Percentiles rank a stretch among this genome's conserved stretches.
These are phyloP conservation scores for Poecilobothrus nobilitatus DNA, from an alignment of 2,888 invertebrate species.

Conservation along the genomic window DNA sequence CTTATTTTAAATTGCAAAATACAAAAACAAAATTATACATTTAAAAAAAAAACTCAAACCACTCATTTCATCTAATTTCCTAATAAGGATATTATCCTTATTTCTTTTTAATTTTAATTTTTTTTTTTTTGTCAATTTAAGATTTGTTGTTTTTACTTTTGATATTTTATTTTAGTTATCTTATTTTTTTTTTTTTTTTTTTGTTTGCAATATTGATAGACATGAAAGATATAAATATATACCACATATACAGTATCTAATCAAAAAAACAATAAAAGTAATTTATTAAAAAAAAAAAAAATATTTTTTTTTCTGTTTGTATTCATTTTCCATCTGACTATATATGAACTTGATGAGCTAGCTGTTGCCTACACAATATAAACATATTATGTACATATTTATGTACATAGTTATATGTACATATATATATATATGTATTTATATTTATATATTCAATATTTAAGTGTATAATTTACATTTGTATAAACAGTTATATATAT, in stretches of 20 bases:
- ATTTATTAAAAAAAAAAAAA: too few relatives aligned
- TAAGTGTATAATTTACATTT: too few relatives aligned
- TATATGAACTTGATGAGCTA: neutral
- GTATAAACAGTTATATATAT: too few relatives aligned
- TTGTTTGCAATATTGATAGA: neutral
- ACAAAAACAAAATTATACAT: neutral
- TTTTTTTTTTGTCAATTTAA: too few relatives aligned
- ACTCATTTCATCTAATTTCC: neutral
- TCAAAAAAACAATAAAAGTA: too few relatives aligned
- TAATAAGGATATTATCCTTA: neutral
- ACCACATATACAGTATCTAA: neutral
- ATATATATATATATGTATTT: neutral
- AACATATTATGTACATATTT: neutral
- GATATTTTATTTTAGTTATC: too few relatives aligned
- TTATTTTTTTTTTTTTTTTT: too few relatives aligned
- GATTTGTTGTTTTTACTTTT: too few relatives aligned
- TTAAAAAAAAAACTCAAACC: neutral
- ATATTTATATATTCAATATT: neutral
- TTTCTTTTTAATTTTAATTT: conserved; percentile 2
- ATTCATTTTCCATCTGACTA: neutral
- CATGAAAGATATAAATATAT: neutral
- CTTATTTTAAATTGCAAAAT: too few relatives aligned
- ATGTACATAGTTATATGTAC: neutral
- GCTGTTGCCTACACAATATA: conserved; percentile 3
- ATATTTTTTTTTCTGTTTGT: too few relatives aligned